Evolutionary conservation across 1,140 invertebrate species (phyloP).

Genomic region (Ylistrum balloti): DNA sequence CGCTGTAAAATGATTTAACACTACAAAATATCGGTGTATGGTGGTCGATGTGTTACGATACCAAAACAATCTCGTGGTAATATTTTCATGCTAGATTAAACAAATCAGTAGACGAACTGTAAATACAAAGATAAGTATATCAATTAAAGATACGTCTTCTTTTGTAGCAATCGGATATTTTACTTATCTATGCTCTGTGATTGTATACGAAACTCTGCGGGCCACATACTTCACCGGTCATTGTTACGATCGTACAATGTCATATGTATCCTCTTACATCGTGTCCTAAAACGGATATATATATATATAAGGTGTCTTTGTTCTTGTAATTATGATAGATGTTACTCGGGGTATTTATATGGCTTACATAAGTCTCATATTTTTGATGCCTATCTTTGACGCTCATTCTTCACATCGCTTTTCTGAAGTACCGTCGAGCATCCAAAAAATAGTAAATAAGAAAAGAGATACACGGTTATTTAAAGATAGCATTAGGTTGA

Average conservation of each 20-base stretch:
- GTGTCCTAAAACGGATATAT: too few relatives aligned
- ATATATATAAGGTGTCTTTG: background rate
- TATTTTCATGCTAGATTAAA: background rate
- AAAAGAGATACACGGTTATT: too few relatives aligned
- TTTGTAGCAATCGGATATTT: background rate
- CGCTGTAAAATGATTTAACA: too few relatives aligned
- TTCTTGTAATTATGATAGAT: too few relatives aligned
- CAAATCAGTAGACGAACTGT: background rate
- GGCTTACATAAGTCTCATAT: too few relatives aligned
- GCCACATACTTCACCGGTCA: background rate
- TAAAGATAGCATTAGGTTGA: too few relatives aligned
- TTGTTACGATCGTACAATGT: background rate
- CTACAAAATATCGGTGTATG: background rate
- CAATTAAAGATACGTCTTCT: background rate
- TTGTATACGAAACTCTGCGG: background rate
- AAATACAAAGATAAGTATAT: conserved; percentile 4
- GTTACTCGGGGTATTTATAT: too few relatives aligned
- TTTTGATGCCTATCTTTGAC: too few relatives aligned
- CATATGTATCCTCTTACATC: background rate
- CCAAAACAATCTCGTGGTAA: background rate
- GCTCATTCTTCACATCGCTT: too few relatives aligned
- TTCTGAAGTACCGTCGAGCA: too few relatives aligned
- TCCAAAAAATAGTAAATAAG: too few relatives aligned
- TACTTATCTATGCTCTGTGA: background rate
- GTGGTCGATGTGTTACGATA: background rate